Conservation (phyloP, 2,113 vertebrate species). For the Promerops cafer region DNA sequence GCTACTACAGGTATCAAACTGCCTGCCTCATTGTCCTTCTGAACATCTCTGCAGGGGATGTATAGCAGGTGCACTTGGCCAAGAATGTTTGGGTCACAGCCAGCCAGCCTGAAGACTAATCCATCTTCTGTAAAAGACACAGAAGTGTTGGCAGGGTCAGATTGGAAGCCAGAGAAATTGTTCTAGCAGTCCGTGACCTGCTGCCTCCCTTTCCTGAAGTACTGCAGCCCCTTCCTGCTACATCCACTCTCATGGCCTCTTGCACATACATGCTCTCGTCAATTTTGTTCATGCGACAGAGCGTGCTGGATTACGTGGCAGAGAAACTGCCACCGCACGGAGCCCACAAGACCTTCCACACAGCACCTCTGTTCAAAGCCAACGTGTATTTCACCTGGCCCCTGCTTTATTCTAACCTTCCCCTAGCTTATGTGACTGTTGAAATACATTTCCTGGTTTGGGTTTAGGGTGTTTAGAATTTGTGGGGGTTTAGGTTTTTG, state of each 20-base stretch:
- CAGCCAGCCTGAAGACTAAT: neutral
- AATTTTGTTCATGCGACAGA: neutral
- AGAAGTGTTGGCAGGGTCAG: neutral
- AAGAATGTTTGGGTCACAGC: neutral
- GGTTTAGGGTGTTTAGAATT: neutral
- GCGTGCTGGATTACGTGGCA: neutral
- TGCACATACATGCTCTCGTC: neutral
- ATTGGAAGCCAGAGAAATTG: neutral
- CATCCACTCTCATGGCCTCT: neutral
- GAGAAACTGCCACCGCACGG: neutral
- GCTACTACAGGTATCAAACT: neutral
- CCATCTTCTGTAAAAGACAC: neutral
- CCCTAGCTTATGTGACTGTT: neutral
- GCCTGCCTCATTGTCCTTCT: neutral
- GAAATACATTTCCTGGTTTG: neutral
- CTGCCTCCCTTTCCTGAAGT: neutral
- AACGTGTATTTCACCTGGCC: neutral
- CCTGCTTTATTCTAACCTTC: neutral
- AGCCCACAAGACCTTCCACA: neutral
- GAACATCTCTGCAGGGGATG: neutral
- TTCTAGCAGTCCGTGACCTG: neutral
- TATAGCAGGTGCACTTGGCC: neutral
- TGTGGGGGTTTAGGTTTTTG: neutral
- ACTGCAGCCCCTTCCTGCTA: neutral
- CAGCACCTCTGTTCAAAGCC: neutral